Base-by-base conservation (phyloP, 2,888 invertebrate species). In the Linyphia triangularis region DNA sequence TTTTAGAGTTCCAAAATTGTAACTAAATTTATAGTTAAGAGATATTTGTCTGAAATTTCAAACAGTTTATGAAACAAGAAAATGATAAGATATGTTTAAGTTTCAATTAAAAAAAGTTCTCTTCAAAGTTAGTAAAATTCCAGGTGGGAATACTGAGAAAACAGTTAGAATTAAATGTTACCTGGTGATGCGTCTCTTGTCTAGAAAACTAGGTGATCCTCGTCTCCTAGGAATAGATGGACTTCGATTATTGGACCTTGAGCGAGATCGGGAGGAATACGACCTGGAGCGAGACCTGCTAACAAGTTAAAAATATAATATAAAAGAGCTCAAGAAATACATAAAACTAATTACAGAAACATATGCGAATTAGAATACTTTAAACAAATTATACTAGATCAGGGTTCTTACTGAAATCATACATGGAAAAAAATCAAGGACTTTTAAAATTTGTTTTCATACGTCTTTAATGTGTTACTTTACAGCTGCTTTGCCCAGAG, bases 161-260 rank as follows among this genome's bases (percentile, higher is more conserved):
- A n/a, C n/a, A n/a, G n/a, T n/a, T n/a, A n/a, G n/a, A n/a, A n/a
- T n/a, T n/a, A n/a, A n/a, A n/a, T n/a, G 40, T 43, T 95, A 98
- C 98, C 98, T 98, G 91, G 98, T 98, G 92, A 98, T 98, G 91
- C 98, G 95, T 88, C 98, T 95, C 91, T 97, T 94, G 93, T 98
- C 98, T 90, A 98, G 94, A 93, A 98, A 98, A 93, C 97, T 97
- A 24, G 98, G 98, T 85, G 98, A 98, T 63, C 98, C 98, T 91
- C 96, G 96, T 89, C 98, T 95, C 85, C 98, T 94, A 75, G 98
- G 97, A 93, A 98, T 98, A 88, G 98, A 98, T n/a, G 93, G 93
- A 90, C 93, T 93, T 13, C 93, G 81, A 28, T 83, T 88, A 67
- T 59, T 61, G 30, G 89, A 89, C 82, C 90, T 28, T n/a, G 90